phyloP scores from a whole-genome alignment of 2,888 invertebrate genomes.

The Ectemnius cavifrons region DNA sequence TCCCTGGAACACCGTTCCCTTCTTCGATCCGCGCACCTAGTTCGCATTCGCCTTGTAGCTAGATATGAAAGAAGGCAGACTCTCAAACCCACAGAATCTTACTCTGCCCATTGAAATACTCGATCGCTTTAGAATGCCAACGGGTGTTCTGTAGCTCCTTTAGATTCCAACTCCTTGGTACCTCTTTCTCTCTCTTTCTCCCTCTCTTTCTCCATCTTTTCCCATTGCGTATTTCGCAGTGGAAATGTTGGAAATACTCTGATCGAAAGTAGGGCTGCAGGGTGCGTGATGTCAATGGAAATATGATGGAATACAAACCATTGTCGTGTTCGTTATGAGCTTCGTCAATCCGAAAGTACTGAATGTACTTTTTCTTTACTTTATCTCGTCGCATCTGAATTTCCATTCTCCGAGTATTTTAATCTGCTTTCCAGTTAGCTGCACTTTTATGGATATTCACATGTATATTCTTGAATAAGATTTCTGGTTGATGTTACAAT shows the following conservation, averaged over 20 bases:
- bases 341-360: no score
- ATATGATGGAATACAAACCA: background rate
- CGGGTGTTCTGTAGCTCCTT: background rate
- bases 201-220: background rate
- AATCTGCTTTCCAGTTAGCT: no score
- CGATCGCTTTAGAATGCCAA: conserved; percentile 14
- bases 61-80: background rate
- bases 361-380: no score
- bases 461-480: no score
- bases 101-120: conserved; percentile 2
- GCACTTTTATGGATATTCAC: no score
- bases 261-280: background rate
- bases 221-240: background rate
- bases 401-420: no score
- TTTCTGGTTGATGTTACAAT: no score
- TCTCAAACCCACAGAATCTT: background rate
- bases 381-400: no score
- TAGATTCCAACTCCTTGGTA: background rate
- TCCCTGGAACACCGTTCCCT: background rate
- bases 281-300: background rate
- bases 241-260: background rate
- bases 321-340: background rate
- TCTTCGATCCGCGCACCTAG: background rate
- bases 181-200: background rate
- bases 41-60: conserved; percentile 6